phyloP scores from a whole-genome alignment of 1,140 invertebrate genomes.

The Drosophila prosaltans region DNA sequence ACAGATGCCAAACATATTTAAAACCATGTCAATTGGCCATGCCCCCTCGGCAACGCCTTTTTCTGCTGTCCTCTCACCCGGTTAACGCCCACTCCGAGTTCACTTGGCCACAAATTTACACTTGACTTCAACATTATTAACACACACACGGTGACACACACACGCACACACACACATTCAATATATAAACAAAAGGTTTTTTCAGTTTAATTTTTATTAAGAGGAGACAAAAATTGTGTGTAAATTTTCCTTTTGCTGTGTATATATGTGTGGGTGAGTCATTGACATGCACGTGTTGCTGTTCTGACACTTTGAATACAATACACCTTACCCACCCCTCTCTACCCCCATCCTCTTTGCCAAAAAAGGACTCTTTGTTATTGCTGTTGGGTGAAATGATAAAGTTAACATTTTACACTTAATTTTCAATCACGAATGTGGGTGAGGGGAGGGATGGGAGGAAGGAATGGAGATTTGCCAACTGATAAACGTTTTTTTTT shows the following conservation, averaged over 20 bases:
- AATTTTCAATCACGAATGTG: constrained; percentile 29
- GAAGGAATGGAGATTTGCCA: background rate
- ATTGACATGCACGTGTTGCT: constrained; percentile 57
- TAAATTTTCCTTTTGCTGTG: constrained; percentile 4
- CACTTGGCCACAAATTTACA: constrained; percentile 56
- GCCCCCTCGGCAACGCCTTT: constrained; percentile 1
- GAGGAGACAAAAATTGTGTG: constrained; percentile 14
- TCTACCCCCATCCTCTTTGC: background rate
- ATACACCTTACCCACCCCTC: background rate
- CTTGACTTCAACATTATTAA: constrained; percentile 58
- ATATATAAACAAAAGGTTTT: background rate
- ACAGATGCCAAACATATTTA: constrained; percentile 57
- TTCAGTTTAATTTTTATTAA: constrained; percentile 11
- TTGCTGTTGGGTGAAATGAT: constrained; percentile 7
- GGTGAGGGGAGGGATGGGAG: background rate
- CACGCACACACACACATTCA: background rate
- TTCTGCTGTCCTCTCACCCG: constrained; percentile 34
- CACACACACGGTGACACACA: constrained; percentile 23
- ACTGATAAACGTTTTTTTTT: background rate
- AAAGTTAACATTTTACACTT: constrained; percentile 39
- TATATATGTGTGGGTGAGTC: constrained; percentile 29
- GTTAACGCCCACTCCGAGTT: constrained; percentile 24
- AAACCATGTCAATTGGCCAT: constrained; percentile 29
- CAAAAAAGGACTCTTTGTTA: constrained; percentile 31
- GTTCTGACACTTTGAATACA: constrained; percentile 56